Evolutionary conservation across 2,797 vertebrate species (phyloP).

Genomic region (Parauchenoglanis punctatus): DNA sequence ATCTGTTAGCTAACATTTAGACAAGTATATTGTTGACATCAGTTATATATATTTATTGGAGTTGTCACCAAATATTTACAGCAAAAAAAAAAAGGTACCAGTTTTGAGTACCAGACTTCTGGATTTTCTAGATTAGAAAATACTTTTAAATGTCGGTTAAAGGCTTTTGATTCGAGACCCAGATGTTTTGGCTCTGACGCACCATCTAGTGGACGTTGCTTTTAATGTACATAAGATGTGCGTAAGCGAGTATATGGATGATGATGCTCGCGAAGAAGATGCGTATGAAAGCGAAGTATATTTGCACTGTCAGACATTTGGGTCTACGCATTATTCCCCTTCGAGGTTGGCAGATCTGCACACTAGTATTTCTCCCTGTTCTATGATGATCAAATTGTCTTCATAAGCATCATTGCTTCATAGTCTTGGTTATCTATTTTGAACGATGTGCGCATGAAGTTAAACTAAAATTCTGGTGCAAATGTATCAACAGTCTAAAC

Average conservation of each 20-base stretch:
- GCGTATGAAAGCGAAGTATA: background rate
- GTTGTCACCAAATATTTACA: background rate
- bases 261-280: background rate
- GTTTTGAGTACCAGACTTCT: no score
- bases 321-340: background rate
- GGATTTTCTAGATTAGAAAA: background rate
- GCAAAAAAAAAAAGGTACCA: no score
- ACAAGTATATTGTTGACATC: background rate
- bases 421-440: background rate
- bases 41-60: background rate
- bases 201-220: background rate
- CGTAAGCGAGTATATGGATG: background rate
- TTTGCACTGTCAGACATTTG: background rate
- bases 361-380: background rate
- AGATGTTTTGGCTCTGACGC: background rate
- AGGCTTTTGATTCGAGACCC: background rate
- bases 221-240: background rate
- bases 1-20: background rate
- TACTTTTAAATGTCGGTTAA: background rate
- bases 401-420: background rate
- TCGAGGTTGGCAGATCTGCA: background rate
- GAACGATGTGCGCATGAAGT: background rate
- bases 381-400: background rate
- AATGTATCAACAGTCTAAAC: background rate
- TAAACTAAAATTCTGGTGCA: background rate